Base-by-base conservation (phyloP, 2,113 vertebrate species). In the Xenopus laevis region DNA sequence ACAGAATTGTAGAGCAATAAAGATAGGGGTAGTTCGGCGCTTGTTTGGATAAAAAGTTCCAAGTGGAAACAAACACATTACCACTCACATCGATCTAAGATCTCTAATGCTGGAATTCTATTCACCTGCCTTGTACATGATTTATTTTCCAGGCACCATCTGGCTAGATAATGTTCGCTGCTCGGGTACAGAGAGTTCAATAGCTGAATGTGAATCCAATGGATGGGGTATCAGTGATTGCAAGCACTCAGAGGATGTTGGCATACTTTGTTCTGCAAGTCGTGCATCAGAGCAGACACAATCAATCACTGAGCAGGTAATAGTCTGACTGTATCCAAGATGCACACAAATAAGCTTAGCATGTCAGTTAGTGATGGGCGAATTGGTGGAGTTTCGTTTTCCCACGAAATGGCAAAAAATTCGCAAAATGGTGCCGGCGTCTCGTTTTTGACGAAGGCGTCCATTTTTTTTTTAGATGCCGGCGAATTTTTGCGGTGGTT, bases 101-200 rank as follows among this genome's bases (percentile, higher is more conserved):
- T 17, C 12, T 15, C 3, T 4, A 53, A 40, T 40, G 33, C 33
- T 40, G 8, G 33, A 40, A 40, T 40, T 6, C 4, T n/a, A 58
- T 58, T 13, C 4, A 10, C 55, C 8, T n/a, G 55, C 55, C 8
- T 58, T 58, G 8, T 12, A 65, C 33, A 17, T 58, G 59, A 18
- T 67, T 65, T 20, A 21, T 33, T 21, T 6, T 10, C 17, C 81
- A 99, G 97, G 97, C 7, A 94, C 94, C 16, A 95, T 99, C 86
- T 98, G 96, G 97, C 86, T 99, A 90, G 97, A 99, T 84, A 98
- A 98, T 0, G 93, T 99, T 63, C 92, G 65, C 52, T 99, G 97
- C 33, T 79, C 85, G 0, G 97, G 97, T 61, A 86, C 89, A 0
- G 97, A 99, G 82, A 85, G 72, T 72, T 93, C 93, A 27, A 55